A percentile compares a stretch with the other conserved stretches of the same genome.
phyloP scores from a whole-genome alignment of 2,888 invertebrate species.

The Eledona agricola region DNA sequence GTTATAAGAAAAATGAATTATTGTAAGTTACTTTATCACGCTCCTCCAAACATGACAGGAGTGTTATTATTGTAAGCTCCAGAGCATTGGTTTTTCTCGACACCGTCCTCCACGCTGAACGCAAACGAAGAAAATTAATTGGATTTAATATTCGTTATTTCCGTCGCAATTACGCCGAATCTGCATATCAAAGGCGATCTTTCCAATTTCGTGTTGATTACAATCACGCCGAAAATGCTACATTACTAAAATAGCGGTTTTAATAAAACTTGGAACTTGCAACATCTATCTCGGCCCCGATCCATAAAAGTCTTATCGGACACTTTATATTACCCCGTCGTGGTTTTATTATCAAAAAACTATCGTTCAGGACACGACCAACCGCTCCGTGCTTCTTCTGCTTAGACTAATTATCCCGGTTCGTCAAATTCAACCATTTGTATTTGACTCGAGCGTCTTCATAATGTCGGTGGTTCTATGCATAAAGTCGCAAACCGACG shows the following conservation, averaged over 20 bases:
- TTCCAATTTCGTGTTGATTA: slow-evolving; percentile 44
- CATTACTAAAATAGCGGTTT: slow-evolving; percentile 28
- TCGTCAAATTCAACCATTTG: no score
- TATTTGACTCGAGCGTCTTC: slow-evolving; percentile 21
- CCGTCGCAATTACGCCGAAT: slow-evolving; percentile 50
- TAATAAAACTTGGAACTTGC: slow-evolving; percentile 26
- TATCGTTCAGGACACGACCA: slow-evolving; percentile 15
- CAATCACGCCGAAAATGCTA: no score
- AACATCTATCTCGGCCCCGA: slow-evolving; percentile 23
- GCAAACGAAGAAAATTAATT: slow-evolving; percentile 20
- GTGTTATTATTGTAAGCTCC: slow-evolving; percentile 31
- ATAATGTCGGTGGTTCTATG: no score
- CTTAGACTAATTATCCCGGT: no score
- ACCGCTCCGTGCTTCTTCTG: no score
- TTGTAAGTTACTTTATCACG: slow-evolving; percentile 35
- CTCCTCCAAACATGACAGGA: slow-evolving; percentile 35
- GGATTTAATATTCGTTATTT: slow-evolving; percentile 12
- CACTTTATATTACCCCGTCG: slow-evolving; percentile 26
- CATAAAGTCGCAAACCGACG: no score
- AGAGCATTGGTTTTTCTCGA: slow-evolving; percentile 23
- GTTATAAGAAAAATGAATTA: slow-evolving; percentile 37
- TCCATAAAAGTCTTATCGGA: slow-evolving; percentile 31
- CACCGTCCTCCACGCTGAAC: slow-evolving; percentile 12
- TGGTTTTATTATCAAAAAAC: slow-evolving; percentile 25
- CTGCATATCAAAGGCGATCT: slow-evolving; percentile 57